Evolutionary conservation across 2,888 invertebrate genomes (phyloP).

Genomic region (Drymonia ruficornis): DNA sequence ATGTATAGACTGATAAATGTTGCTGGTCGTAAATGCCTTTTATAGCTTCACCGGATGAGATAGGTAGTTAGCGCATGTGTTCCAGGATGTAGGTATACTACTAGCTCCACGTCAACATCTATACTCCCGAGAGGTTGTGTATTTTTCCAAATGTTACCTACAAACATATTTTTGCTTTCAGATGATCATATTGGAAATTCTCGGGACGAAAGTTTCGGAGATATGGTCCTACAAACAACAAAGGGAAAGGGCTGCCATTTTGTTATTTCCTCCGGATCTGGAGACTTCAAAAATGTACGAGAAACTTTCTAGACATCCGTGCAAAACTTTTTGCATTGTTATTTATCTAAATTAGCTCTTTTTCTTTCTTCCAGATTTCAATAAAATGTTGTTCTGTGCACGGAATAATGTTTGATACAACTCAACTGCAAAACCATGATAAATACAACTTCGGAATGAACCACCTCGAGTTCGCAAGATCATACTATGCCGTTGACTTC

Average conservation of each 20-base stretch:
- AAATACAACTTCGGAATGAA: slow-evolving; percentile 47
- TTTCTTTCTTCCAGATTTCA: slow-evolving; percentile 36
- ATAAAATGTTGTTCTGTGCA: slow-evolving; percentile 33
- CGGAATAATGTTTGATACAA: slow-evolving; percentile 48
- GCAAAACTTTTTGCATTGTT: neutral
- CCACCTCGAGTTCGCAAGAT: slow-evolving; percentile 34
- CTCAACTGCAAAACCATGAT: slow-evolving; percentile 42
- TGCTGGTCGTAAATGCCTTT: no score
- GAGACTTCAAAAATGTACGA: slow-evolving; percentile 55
- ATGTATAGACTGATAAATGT: no score
- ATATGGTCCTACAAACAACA: slow-evolving; percentile 51
- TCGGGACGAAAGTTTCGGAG: slow-evolving; percentile 53
- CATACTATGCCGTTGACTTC: slow-evolving; percentile 47
- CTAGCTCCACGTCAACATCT: no score
- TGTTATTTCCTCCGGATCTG: slow-evolving; percentile 50
- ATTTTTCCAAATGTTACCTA: no score
- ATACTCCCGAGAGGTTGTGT: no score
- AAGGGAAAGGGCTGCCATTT: slow-evolving; percentile 55
- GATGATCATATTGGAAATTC: slow-evolving; percentile 64
- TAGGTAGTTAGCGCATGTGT: no score
- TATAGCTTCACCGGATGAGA: no score
- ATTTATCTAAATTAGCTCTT: no score
- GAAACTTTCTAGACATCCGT: slow-evolving; percentile 11
- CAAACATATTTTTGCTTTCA: slow-evolving; percentile 19
- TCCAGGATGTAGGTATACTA: no score